Evolutionary conservation across 2,113 vertebrate genomes (phyloP), one percentile per base, ranked within the genome.

Genomic region (Coptodon bakossiorum): DNA sequence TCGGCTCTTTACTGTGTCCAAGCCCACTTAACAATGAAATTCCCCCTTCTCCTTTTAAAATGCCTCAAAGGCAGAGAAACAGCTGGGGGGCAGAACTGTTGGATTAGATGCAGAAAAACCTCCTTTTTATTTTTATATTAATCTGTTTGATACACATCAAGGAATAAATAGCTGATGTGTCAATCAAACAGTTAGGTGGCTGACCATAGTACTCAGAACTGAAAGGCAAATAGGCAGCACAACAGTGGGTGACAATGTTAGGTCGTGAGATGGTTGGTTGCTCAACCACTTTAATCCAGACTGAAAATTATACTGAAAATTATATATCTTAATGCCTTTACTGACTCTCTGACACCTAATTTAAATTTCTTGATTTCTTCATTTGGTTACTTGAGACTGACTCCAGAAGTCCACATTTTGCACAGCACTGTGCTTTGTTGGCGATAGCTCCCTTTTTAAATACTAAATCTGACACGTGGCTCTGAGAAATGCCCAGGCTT

Each of bases 11-110:
- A 97, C 97, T 95, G 96, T 91, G 96, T 96, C 95, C 95, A 94
- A 95, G 97, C 96, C 95, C 96, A 97, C 96, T 97, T 97, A 97
- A 96, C 96, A 96, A 96, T 96, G 96, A 97, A 97, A 96, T 48
- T 40, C 95, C 96, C 96, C 88, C 90, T 87, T 92, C 83, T 36
- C 84, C 88, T 91, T 88, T 91, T 84, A 90, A 90, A 90, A 93
- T 63, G 61, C 88, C 81, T 84, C 80, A 89, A 88, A 93, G 85
- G 81, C 50, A 73, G 71, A 31, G 66, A 90, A 85, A 82, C 73
- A 85, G 89, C 50, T 40, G 4, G 10, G 24, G 45, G 84, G 11
- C 78, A 76, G 89, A 93, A 82, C 76, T 9, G 71, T 29, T 79
- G 45, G 71, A 48, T 88, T 27, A 76, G 40, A 53, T 81, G 14